These are phyloP conservation scores for Oreohelix idahoensis DNA, from an alignment of 1,140 invertebrate genomes.

Conservation along the genomic window DNA sequence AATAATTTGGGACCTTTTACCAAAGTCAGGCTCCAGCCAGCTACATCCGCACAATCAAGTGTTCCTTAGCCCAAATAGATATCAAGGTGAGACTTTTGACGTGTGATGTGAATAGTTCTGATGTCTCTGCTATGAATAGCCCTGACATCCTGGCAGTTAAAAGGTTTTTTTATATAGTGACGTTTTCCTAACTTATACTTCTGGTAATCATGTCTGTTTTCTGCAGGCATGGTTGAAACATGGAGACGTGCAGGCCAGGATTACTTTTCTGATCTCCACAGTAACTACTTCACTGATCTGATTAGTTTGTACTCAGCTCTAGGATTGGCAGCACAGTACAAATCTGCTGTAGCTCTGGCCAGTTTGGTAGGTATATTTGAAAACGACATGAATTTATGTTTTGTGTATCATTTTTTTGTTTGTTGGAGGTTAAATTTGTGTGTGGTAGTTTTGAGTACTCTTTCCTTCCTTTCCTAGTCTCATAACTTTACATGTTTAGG, in stretches of 20 bases:
- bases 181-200: no score
- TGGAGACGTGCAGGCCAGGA: constrained; percentile 64
- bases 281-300: constrained; percentile 72
- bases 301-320: constrained; percentile 70
- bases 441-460: no score
- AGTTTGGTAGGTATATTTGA: constrained; percentile 67
- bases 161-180: no score
- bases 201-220: no score
- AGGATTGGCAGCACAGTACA: constrained; percentile 68
- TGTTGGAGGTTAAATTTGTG: no score
- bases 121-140: no score
- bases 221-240: constrained; percentile 63
- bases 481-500: no score
- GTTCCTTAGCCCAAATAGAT: constrained; percentile 68
- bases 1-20: constrained; percentile 74
- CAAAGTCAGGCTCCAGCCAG: constrained; percentile 75
- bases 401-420: no score
- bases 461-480: no score
- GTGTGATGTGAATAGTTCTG: no score
- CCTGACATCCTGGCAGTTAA: no score
- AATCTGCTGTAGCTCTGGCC: constrained; percentile 70
- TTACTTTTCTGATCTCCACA: constrained; percentile 45
- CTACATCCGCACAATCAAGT: constrained; percentile 76
- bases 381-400: no score
- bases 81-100: constrained; percentile 58